Base-by-base conservation (phyloP, 2,797 vertebrate species). In the Helicolenus hilgendorfi region DNA sequence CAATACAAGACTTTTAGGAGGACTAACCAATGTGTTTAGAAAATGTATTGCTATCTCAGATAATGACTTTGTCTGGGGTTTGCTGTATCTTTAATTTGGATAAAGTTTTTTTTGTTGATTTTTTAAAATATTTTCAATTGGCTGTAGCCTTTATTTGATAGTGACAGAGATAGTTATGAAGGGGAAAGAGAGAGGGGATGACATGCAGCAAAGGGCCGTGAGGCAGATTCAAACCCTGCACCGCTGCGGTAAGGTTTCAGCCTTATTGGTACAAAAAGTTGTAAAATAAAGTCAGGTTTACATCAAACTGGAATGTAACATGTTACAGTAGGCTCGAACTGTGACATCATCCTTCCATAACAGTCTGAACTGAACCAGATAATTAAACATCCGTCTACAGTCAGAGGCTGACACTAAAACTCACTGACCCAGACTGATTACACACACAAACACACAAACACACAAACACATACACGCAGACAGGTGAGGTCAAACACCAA, bases 381-480 rank as follows among this genome's bases (percentile, higher is more conserved):
- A 77, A 84, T 88, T 75, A 87, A 85, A 77, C n/a, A 70, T 60
- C 53, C 73, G 38, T 87, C 89, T 77, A 82, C 67, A 6, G 77
- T 82, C 63, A 80, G 70, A 83, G 71, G 35, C 59, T 78, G 84
- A 89, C 92, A 90, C 75, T 71, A 69, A 94, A 93, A 90, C 88
- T 90, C 88, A 91, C 81, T 93, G 91, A 92, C 89, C 91, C 83
- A 87, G 90, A 91, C 87, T 85, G 83, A 88, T 89, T 81, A 60
- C 26, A 53, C 27, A 63, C 83, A 29, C 24, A 20, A 33, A 64
- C 81, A 71, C 3, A 71, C 70, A 74, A 22, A 60, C 68, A 64
- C 29, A 67, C 49, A 55, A 58, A 69, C 33, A 72, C 29, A 56
- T 26, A 45, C 56, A 59, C 27, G 24, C 53, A 55, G 14, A 49